Evolutionary conservation across 2,888 invertebrate genomes (phyloP).

Genomic region (Pyralis farinalis): DNA sequence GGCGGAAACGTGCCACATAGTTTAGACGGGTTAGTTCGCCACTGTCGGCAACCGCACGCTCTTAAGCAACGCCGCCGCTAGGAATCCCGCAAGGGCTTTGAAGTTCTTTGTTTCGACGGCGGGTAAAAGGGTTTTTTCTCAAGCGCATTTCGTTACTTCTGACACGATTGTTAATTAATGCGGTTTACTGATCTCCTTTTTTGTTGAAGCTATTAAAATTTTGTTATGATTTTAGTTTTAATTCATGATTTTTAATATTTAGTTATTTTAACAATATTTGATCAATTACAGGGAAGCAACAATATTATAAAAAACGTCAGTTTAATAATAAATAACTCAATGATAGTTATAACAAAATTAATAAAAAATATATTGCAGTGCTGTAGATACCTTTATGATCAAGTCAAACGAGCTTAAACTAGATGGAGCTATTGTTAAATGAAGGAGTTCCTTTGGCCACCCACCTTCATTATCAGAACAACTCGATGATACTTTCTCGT

Average conservation of each 20-base stretch:
- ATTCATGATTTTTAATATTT: not conserved
- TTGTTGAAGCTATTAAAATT: constrained; percentile 17
- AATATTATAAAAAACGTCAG: no score
- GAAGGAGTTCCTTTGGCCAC: no score
- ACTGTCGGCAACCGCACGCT: constrained; percentile 42
- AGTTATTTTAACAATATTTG: no score
- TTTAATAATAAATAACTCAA: no score
- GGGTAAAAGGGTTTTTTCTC: constrained; percentile 43
- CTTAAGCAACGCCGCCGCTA: constrained; percentile 48
- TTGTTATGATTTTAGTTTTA: constrained; percentile 8
- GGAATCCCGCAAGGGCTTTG: constrained; percentile 55
- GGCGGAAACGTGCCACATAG: constrained; percentile 52
- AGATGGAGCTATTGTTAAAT: no score
- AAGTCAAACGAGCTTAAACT: no score
- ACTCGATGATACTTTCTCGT: no score
- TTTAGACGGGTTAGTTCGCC: constrained; percentile 25
- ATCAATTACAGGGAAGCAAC: no score
- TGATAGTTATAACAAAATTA: no score
- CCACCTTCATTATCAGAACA: no score
- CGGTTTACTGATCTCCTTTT: constrained; percentile 35
- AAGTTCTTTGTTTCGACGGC: constrained; percentile 49
- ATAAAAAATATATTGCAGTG: no score
- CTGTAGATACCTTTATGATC: no score
- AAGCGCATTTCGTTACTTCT: constrained; percentile 35
- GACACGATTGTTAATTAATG: constrained; percentile 45